Evolutionary conservation across 1,140 invertebrate species (phyloP).

Genomic region (Orchestia grillus): DNA sequence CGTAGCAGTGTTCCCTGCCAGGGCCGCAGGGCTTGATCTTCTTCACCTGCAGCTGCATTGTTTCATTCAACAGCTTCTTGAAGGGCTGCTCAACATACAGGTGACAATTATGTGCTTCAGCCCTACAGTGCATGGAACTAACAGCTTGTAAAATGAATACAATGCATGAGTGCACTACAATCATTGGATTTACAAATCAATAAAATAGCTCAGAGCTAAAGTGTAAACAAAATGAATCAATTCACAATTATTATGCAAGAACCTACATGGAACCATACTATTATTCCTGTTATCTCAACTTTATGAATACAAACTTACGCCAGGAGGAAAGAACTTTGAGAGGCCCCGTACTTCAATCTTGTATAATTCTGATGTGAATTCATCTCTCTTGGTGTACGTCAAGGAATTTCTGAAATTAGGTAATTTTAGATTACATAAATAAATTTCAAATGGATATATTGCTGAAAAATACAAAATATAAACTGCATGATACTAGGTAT

Average conservation of each 20-base stretch:
- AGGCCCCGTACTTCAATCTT: constrained; percentile 44
- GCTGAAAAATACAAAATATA: not conserved
- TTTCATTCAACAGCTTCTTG: constrained; percentile 46
- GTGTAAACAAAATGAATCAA: too few relatives aligned
- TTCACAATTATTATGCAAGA: too few relatives aligned
- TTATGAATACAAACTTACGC: not conserved
- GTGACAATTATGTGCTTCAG: not conserved
- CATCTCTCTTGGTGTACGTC: constrained; percentile 34
- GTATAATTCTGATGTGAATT: constrained; percentile 37
- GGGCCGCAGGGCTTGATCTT: constrained; percentile 40
- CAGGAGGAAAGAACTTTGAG: constrained; percentile 41
- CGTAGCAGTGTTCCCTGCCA: constrained; percentile 32
- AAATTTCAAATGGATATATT: too few relatives aligned
- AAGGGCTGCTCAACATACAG: not conserved
- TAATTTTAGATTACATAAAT: too few relatives aligned
- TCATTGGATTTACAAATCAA: not conserved
- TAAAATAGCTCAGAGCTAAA: not conserved
- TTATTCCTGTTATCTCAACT: not conserved
- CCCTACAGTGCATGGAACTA: not conserved
- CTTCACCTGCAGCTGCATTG: constrained; percentile 29
- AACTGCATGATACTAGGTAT: not conserved
- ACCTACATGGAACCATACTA: too few relatives aligned
- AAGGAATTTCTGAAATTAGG: not conserved
- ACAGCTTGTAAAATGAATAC: too few relatives aligned
- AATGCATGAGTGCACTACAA: too few relatives aligned